A percentile compares a stretch with the other conserved stretches of the same genome.
Conservation (phyloP, 2,113 vertebrate species). For the Pitta sordida region DNA sequence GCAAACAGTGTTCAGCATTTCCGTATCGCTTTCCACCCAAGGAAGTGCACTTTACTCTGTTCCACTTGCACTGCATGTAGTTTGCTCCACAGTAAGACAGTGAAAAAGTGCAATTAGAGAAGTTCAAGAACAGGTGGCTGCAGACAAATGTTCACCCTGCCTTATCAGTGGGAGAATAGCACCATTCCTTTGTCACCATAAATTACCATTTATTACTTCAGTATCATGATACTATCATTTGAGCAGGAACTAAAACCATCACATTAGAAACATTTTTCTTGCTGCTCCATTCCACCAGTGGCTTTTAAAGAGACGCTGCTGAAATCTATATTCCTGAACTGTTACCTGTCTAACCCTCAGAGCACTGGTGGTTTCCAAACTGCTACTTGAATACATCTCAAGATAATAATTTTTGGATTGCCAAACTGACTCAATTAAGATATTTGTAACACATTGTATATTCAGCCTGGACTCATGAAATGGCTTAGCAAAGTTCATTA, state of each 20-base stretch:
- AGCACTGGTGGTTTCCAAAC: background rate
- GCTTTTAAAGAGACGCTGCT: background rate
- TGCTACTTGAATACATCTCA: background rate
- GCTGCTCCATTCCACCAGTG: background rate
- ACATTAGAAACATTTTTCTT: background rate
- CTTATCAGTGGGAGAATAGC: background rate
- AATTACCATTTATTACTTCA: background rate
- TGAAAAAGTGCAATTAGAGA: background rate
- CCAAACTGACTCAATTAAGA: background rate
- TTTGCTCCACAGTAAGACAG: background rate
- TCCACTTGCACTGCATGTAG: background rate
- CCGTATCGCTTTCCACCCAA: background rate
- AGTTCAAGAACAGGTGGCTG: conserved; percentile 28
- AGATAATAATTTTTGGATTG: background rate
- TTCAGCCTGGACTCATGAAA: background rate
- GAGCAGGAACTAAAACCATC: background rate
- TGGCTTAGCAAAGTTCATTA: background rate
- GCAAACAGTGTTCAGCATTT: background rate
- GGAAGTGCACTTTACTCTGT: background rate
- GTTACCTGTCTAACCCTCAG: background rate
- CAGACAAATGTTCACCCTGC: background rate
- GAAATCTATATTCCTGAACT: background rate
- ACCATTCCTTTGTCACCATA: background rate
- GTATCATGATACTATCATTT: background rate
- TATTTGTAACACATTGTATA: background rate